Evolutionary conservation across 2,797 vertebrate genomes (phyloP).

Genomic region (Acanthopagrus latus): DNA sequence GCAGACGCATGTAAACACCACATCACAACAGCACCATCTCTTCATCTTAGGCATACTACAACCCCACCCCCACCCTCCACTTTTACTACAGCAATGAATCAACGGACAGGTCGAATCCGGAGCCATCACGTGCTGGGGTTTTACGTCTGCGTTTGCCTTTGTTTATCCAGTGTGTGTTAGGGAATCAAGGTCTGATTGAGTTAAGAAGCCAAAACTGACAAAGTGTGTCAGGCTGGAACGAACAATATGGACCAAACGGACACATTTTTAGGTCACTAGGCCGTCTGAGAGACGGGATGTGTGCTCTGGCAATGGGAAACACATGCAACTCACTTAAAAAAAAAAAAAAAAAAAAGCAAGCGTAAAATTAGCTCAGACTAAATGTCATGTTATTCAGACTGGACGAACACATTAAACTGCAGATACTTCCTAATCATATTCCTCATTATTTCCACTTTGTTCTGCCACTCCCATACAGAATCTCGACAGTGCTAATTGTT

Average conservation of each 20-base stretch:
- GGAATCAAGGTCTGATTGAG: conserved; percentile 15
- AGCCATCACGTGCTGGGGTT: conserved; percentile 31
- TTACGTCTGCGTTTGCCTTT: conserved; percentile 10
- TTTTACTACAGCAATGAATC: conserved; percentile 57
- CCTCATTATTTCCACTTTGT: conserved; percentile 37
- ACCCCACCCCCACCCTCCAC: conserved; percentile 31
- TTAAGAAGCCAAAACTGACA: conserved; percentile 13
- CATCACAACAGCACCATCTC: conserved; percentile 28
- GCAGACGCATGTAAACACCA: conserved; percentile 46
- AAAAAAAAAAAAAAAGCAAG: not conserved
- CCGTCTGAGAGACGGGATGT: not conserved
- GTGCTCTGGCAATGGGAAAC: not conserved
- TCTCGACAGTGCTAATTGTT: conserved; percentile 72
- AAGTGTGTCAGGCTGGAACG: not conserved
- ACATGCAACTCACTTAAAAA: not conserved
- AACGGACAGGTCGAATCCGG: conserved; percentile 31
- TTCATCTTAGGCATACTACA: conserved; percentile 21
- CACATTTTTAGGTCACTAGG: not conserved
- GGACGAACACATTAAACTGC: conserved; percentile 10
- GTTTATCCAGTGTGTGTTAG: not conserved
- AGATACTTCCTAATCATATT: conserved; percentile 17
- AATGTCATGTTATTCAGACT: not conserved
- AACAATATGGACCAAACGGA: conserved; percentile 6
- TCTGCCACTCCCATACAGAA: conserved; percentile 24
- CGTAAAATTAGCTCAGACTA: not conserved